Base-by-base conservation (phyloP, 1,140 invertebrate genomes). In the Pogonomyrmex californicus region DNA sequence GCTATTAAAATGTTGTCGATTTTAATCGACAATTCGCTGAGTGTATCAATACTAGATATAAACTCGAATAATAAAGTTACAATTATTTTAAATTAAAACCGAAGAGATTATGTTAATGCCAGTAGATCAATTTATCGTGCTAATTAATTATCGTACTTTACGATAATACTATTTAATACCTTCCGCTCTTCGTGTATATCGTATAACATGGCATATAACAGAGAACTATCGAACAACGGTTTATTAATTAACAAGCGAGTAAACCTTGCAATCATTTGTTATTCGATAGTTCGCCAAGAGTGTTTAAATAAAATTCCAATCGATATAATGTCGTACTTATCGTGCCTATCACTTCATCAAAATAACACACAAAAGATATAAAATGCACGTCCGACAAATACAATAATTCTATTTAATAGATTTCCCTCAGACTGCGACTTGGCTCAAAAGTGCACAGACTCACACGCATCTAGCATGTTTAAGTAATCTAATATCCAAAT, bases 231-330 rank as follows among this genome's bases (percentile, higher is more conserved):
- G 68, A 83, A 73, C 51, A 47, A 44, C 17, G 33, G 54, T 75
- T 68, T 83, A 60, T 83, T 83, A 73, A 83, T 75, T 73, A 73
- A 83, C 47, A 66, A 23, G 41, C 47, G 66, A 60, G 79, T 75
- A 49, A 60, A 73, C 56, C 17, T 79, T n/a, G 12, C 68, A 56
- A 47, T 47, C 14, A 33, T 73, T 73, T 58, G 14, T 71, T 47
- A 30, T 23, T 44, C 51, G 41, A 73, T 73, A 60, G 54, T 73
- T 62, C 33, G 44, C 12, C 23, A 82, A 60, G 30, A 33, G 44
- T 17, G 54, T 6, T 12, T 2, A n/a, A 36, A 54, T 60, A 12
- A 73, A 7, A 17, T 47, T 73, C 60, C 17, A 9, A 56, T 54
- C 38, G 4, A 81, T 47, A 56, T 4, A 10, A 54, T 4, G 38